These are phyloP conservation scores for Poecile montanus DNA, from an alignment of 2,797 vertebrate genomes.

Conservation along the genomic window DNA sequence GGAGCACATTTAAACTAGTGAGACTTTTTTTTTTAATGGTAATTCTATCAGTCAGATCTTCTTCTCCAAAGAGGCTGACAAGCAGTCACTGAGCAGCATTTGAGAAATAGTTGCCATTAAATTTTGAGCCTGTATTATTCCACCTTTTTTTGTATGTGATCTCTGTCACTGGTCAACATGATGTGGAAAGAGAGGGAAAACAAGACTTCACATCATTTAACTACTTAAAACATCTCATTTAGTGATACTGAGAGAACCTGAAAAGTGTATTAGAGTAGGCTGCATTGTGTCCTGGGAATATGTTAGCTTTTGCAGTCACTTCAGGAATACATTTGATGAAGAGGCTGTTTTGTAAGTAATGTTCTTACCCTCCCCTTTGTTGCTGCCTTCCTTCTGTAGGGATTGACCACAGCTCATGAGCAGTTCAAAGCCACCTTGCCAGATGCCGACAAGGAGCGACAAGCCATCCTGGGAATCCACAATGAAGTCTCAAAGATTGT, in stretches of 20 bases:
- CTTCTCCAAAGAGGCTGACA: neutral
- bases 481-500: slow-evolving; percentile 97
- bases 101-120: neutral
- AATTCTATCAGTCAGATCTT: neutral
- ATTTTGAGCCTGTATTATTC: neutral
- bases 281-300: neutral
- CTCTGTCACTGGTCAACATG: neutral
- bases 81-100: neutral
- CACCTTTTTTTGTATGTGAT: neutral
- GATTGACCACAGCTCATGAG: slow-evolving; percentile 94
- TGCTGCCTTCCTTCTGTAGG: slow-evolving; percentile 76
- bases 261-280: neutral
- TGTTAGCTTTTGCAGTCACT: neutral
- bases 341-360: neutral
- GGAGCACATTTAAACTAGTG: neutral
- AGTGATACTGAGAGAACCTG: neutral
- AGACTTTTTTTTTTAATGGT: neutral
- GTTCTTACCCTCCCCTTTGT: neutral
- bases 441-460: slow-evolving; percentile 94
- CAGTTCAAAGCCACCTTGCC: slow-evolving; percentile 98
- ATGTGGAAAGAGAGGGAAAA: neutral
- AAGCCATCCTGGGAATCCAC: slow-evolving; percentile 96
- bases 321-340: neutral
- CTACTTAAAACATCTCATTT: neutral
- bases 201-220: neutral